Base-by-base conservation (phyloP, 2,888 invertebrate species). In the Autographa pulchrina region DNA sequence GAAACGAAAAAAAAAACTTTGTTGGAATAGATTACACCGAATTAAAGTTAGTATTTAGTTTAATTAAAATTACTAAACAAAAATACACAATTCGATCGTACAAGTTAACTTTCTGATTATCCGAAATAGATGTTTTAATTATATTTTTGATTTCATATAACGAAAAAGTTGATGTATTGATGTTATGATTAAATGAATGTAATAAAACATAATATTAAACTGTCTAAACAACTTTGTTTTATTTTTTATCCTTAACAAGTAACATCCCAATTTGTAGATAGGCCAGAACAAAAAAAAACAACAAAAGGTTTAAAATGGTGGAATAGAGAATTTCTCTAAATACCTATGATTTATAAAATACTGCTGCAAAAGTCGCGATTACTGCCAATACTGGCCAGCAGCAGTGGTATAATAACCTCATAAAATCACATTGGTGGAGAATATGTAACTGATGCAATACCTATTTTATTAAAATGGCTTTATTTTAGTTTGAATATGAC, bases 131-230 rank as follows among this genome's bases (percentile, higher is more conserved):
- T 77, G 70, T 62, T 76, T 74, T 71, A 74, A 80, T 81, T 78
- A 76, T 85, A 86, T 87, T 87, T 86, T 86, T 86, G 80, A 85
- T 82, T 84, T 70, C 78, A 70, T 83, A 62, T 82, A 75, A 73
- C 72, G 75, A 76, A 77, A 41, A 80, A 74, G 74, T 80, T 77
- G 67, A 76, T 80, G 78, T 86, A 79, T 83, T 80, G 80, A 80
- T 82, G 82, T 83, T 82, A 84, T 81, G 68, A 84, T 82, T 85
- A 81, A 70, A 78, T 85, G 80, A 81, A 81, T 79, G 81, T 85
- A 85, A 85, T 83, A 35, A 35, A 35, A 79, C 68, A 75, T 77
- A 78, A 80, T 81, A 87, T 77, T 83, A 85, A 86, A 81, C 77
- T 72, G 68, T 78, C 80, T 77, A 73, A 71, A 77, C 68, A 71